These are phyloP conservation scores for Pipistrellus pygmaeus DNA, from an alignment of 2,797 vertebrate species.

Conservation along the genomic window DNA sequence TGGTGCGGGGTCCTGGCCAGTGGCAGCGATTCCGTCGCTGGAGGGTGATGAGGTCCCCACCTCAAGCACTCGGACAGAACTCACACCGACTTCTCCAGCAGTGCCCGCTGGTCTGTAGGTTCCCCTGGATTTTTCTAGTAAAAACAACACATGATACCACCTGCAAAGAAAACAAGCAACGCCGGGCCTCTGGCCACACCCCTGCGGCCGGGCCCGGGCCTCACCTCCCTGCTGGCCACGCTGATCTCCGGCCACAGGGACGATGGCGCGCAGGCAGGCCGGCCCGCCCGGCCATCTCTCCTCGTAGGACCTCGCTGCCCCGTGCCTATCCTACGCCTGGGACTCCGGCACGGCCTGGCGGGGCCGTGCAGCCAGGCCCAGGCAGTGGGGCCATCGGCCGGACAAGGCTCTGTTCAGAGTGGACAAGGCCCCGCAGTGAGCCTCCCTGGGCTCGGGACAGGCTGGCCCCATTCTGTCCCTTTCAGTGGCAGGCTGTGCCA, in stretches of 20 bases:
- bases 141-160: neutral
- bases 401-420: constrained; percentile 72
- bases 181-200: too few relatives aligned
- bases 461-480: constrained; percentile 66
- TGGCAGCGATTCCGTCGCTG: neutral
- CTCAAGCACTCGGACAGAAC: neutral
- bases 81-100: neutral
- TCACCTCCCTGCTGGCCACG: neutral
- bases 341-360: neutral
- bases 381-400: neutral
- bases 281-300: rapidly evolving
- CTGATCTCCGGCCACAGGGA: neutral
- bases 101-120: neutral
- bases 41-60: neutral
- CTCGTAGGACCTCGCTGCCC: neutral
- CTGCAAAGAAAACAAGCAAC: neutral
- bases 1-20: neutral
- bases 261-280: rapidly evolving
- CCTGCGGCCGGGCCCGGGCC: neutral
- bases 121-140: neutral
- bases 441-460: constrained; percentile 47
- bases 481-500: constrained; percentile 72
- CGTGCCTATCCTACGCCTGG: neutral
- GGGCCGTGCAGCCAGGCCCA: neutral
- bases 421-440: constrained; percentile 52